Conservation (phyloP, 2,888 invertebrate genomes). For the Meliscaeva auricollis region DNA sequence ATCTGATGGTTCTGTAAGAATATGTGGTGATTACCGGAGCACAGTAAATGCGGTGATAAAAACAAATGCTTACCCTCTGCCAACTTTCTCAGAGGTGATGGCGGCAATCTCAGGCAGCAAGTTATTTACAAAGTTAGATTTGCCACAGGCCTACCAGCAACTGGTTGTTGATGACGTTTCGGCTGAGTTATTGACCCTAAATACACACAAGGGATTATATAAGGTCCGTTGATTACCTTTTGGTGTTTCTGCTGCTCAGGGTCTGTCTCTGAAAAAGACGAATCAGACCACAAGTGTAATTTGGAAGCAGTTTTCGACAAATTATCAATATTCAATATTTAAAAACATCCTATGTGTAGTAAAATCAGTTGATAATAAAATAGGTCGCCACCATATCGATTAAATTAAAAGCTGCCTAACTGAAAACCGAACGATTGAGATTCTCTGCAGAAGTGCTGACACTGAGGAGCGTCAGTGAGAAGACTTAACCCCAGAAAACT, state of each 20-base stretch:
- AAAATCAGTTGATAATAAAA: too few relatives aligned
- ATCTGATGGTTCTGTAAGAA: slow-evolving; percentile 20
- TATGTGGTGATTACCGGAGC: slow-evolving; percentile 38
- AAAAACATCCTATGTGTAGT: too few relatives aligned
- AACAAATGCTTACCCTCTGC: slow-evolving; percentile 4
- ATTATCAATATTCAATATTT: too few relatives aligned
- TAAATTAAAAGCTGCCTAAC: too few relatives aligned
- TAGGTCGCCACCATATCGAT: not conserved
- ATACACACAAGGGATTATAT: not conserved
- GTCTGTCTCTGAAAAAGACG: slow-evolving; percentile 22
- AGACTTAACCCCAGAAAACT: too few relatives aligned
- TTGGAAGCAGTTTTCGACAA: slow-evolving; percentile 35
- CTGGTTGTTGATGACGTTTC: too few relatives aligned
- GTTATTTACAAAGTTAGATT: slow-evolving; percentile 21
- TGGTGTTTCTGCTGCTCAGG: slow-evolving; percentile 34
- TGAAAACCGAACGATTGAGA: too few relatives aligned
- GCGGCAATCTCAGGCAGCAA: slow-evolving; percentile 10
- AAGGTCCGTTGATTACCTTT: slow-evolving; percentile 15
- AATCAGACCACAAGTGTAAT: not conserved
- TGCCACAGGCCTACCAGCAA: slow-evolving; percentile 36
- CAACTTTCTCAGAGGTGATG: slow-evolving; percentile 21
- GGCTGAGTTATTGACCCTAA: too few relatives aligned
- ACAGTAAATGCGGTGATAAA: slow-evolving; percentile 27
- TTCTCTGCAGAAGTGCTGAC: too few relatives aligned
- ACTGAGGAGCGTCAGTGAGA: too few relatives aligned